Conservation (phyloP, 1,140 invertebrate genomes). For the Pteromalus puparum region DNA sequence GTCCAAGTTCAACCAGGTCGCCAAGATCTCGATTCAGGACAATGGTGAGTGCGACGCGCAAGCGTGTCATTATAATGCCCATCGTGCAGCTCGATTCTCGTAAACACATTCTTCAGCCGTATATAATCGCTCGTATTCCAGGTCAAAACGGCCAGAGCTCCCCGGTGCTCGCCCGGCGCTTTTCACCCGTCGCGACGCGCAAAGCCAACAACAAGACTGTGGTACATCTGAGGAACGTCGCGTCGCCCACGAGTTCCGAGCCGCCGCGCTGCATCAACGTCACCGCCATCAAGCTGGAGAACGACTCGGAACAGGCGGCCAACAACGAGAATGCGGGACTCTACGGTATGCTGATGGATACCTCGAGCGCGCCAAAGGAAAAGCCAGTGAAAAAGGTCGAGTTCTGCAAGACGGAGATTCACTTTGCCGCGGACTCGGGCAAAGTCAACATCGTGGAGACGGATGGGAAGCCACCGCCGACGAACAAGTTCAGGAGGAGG, state of each 20-base stretch:
- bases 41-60: neutral
- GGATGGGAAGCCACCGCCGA: constrained; percentile 88
- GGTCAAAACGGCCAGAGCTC: neutral
- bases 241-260: constrained; percentile 62
- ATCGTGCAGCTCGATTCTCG: neutral
- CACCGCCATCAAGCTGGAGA: constrained; percentile 38
- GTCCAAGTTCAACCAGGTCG: constrained; percentile 34
- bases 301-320: constrained; percentile 18
- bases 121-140: neutral
- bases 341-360: neutral
- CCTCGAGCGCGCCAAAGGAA: constrained; percentile 29
- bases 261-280: constrained; percentile 55
- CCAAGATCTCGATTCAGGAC: constrained; percentile 31
- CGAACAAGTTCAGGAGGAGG: constrained; percentile 83
- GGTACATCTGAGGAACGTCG: constrained; percentile 57
- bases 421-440: constrained; percentile 89
- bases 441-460: constrained; percentile 91
- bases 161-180: neutral
- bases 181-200: neutral
- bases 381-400: constrained; percentile 81
- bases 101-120: neutral
- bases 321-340: neutral
- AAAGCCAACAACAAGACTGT: constrained; percentile 57
- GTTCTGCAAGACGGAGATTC: constrained; percentile 90
- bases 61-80: neutral